Base-by-base conservation (phyloP, 2,797 vertebrate genomes). In the Parotocinclus haroldoi region DNA sequence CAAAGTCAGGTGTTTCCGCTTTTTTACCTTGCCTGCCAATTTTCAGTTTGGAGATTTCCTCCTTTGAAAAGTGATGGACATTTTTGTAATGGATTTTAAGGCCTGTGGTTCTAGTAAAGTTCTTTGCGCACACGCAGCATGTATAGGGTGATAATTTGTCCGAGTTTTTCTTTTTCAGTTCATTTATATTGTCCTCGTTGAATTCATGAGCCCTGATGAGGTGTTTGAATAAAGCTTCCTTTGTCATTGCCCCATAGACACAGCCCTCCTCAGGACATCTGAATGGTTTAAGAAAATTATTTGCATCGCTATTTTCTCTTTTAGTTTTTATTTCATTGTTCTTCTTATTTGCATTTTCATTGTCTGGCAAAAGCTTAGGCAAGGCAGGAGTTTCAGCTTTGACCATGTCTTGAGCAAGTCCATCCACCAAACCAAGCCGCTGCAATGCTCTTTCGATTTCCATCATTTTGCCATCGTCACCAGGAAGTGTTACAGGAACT, bases 91-190 rank as follows among this genome's bases (percentile, higher is more conserved):
- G 97, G 53, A 98, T 97, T 79, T 95, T 91, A 78, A 99, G 92
- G 76, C 98, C 98, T 46, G 97, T 99, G 60, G 97, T 99, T 83
- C 96, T 93, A 13, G 97, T 99, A 86, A 99, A 99, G 7, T 94
- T 97, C 90, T 99, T 99, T 36, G 92, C 89, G 83, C 97, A 99
- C 66, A 95, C 91, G 83, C 96, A 88, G 83, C 97, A 99, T 70
- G 90, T 91, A 85, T 99, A 99, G 0, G 97, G 97, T 44, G 96
- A 93, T 62, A 96, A 93, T 82, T 96, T 97, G 68, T 94, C 85
- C 3, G 98, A 96, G 66, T 93, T 93, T 76, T 95, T 95, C 87
- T 98, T 99, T 87, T 98, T 99, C 46, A 99, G 91, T 82, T 98
- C 94, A 63, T 95, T 89, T 68, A 99, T 96, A 93, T 93, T 96